These are phyloP conservation scores for Pyrrhia umbra DNA, from an alignment of 2,888 invertebrate species.

Conservation along the genomic window DNA sequence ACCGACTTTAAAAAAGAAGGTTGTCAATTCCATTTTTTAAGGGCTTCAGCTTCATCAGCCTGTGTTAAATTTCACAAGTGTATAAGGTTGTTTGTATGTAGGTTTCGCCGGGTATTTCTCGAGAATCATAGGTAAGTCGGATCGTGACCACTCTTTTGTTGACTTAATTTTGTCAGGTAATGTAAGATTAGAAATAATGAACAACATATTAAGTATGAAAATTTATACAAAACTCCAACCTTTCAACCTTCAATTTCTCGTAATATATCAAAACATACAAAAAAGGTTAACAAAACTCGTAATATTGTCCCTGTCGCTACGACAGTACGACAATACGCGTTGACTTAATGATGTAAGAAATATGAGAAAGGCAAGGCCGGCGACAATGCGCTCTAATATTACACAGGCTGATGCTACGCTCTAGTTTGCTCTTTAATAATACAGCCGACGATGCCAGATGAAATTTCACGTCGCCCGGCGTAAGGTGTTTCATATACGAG, in stretches of 20 bases:
- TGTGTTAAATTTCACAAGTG: too few relatives aligned
- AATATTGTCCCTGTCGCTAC: conserved; percentile 16
- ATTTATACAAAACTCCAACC: not conserved
- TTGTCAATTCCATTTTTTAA: too few relatives aligned
- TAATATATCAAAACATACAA: conserved; percentile 3
- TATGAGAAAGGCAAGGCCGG: conserved; percentile 73
- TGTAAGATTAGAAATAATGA: too few relatives aligned
- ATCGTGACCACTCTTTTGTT: too few relatives aligned
- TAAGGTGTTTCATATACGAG: conserved; percentile 16
- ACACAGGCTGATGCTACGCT: conserved; percentile 55
- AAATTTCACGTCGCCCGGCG: conserved; percentile 49
- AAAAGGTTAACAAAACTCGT: conserved; percentile 10
- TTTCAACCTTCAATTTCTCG: not conserved
- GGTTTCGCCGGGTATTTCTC: too few relatives aligned
- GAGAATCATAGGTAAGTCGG: too few relatives aligned
- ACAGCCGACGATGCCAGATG: conserved; percentile 56
- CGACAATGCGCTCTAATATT: conserved; percentile 73
- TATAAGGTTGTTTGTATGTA: too few relatives aligned
- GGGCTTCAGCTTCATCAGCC: too few relatives aligned
- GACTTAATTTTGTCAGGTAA: not conserved
- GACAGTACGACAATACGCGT: conserved; percentile 54
- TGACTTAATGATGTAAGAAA: conserved; percentile 85
- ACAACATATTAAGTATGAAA: not conserved
- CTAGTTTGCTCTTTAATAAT: conserved; percentile 63
- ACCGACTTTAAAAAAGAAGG: too few relatives aligned